Evolutionary conservation across 2,113 vertebrate genomes (phyloP), one percentile per base, ranked within the genome.

Genomic region (Trichechus manatus): DNA sequence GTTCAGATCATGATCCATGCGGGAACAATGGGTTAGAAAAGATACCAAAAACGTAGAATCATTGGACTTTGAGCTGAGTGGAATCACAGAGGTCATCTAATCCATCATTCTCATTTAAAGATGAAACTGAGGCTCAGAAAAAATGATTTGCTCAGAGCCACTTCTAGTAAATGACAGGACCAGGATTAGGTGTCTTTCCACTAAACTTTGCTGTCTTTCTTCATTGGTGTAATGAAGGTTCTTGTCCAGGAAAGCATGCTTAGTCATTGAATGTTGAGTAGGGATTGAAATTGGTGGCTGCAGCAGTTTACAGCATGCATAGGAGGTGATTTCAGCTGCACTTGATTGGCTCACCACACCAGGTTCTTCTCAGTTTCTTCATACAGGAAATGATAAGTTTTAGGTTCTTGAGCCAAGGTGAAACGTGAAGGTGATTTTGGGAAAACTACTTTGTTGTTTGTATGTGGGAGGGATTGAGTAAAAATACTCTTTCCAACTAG

Each of bases 371-470:
- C 83, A 31, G 53, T 78, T 93, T 92, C 68, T 95, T 82, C n/a
- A 66, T 91, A 13, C 1, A 78, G 39, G 20, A 96, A 95, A 80
- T 89, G 39, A 66, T 75, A 33, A 1, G 11, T 92, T 79, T 93
- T 92, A 95, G 23, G n/a, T 94, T 83, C 64, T 61, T 84, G 50
- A 85, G 22, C 59, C 75, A 63, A 78, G 42, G 64, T 89, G 29
- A 87, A 93, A 59, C 75, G 61, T 70, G 53, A 90, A 89, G 85
- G 17, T 92, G 89, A 87, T 91, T 68, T 96, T 33, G 63, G n/a
- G 27, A 66, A 85, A 66, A 77, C 4, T 36, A 17, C 22, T 92
- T 80, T 61, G 66, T 27, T 91, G 10, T 80, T 82, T 84, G 22
- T 87, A 31, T 92, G 25, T 87, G 77, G 91, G 9, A 78, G 33